These are phyloP conservation scores for Scaptomyza polygonia DNA, from an alignment of 2,888 invertebrate species.

Conservation along the genomic window DNA sequence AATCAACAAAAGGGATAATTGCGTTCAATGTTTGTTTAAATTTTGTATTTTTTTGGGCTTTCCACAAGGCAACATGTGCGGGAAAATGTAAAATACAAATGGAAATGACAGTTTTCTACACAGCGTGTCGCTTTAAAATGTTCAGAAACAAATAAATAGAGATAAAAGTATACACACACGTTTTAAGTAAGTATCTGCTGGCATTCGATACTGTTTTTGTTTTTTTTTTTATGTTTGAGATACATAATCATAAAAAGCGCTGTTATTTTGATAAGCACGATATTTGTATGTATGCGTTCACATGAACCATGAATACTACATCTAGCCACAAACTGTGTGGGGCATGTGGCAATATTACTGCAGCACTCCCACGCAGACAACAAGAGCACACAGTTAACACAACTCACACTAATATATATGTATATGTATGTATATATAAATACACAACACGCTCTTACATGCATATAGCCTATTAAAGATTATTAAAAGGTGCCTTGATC, in stretches of 20 bases:
- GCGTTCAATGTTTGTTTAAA: conserved; percentile 26
- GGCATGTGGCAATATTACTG: conserved; percentile 56
- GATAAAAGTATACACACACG: conserved; percentile 44
- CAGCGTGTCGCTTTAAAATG: conserved; percentile 16
- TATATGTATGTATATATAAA: conserved; percentile 1
- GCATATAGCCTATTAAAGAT: conserved; percentile 69
- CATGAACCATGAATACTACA: conserved; percentile 35
- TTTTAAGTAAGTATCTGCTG: background rate
- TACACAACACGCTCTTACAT: conserved; percentile 19
- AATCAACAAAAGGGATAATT: conserved; percentile 27
- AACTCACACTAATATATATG: conserved; percentile 5
- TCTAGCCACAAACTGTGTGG: conserved; percentile 44
- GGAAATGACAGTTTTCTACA: conserved; percentile 14
- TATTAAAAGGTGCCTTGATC: conserved; percentile 79
- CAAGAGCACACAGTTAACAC: background rate
- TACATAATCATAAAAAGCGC: conserved; percentile 54
- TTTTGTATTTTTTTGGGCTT: conserved; percentile 1
- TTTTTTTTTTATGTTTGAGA: conserved; percentile 17
- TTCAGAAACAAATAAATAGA: conserved; percentile 47
- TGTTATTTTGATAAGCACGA: conserved; percentile 56
- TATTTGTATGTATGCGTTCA: conserved; percentile 36
- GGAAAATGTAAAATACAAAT: conserved; percentile 31
- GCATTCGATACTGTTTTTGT: conserved; percentile 4
- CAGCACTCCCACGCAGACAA: conserved; percentile 37
- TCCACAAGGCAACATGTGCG: conserved; percentile 13